Percentiles rank a stretch among this genome's conserved stretches.
phyloP scores from a whole-genome alignment of 2,113 vertebrate genomes.

The Pygoscelis antarcticus region DNA sequence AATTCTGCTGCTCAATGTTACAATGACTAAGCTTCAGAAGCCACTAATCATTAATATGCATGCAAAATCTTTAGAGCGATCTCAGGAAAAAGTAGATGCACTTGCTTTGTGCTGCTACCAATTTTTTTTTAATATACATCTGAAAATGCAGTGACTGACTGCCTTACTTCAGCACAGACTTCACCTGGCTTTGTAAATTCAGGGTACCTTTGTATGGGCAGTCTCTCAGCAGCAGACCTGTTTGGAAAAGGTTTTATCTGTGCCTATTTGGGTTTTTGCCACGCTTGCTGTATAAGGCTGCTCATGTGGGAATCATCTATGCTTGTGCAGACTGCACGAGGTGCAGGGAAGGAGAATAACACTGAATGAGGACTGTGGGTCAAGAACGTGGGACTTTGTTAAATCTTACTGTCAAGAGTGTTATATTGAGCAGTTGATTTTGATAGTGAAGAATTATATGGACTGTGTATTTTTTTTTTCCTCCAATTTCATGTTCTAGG shows the following conservation, averaged over 20 bases:
- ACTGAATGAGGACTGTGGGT: neutral
- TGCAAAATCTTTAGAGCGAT: neutral
- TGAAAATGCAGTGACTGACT: neutral
- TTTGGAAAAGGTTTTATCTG: neutral
- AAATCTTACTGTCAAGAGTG: neutral
- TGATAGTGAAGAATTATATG: neutral
- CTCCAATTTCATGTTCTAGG: neutral
- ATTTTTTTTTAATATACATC: neutral
- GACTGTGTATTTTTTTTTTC: neutral
- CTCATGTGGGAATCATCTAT: neutral
- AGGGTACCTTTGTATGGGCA: neutral
- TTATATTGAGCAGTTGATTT: neutral
- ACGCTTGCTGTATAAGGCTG: neutral
- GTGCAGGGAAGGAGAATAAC: neutral
- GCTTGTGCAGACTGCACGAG: neutral
- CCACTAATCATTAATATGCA: neutral
- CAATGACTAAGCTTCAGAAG: neutral
- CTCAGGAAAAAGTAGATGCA: neutral
- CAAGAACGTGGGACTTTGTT: neutral
- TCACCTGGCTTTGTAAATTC: neutral
- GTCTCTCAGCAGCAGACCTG: neutral
- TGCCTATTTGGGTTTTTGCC: neutral
- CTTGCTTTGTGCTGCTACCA: neutral
- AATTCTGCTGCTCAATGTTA: neutral
- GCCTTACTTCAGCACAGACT: neutral